Percentiles rank a stretch among this genome's conserved stretches.
These are phyloP conservation scores for Aleiodes alternator DNA, from an alignment of 2,888 invertebrate species.

Conservation along the genomic window DNA sequence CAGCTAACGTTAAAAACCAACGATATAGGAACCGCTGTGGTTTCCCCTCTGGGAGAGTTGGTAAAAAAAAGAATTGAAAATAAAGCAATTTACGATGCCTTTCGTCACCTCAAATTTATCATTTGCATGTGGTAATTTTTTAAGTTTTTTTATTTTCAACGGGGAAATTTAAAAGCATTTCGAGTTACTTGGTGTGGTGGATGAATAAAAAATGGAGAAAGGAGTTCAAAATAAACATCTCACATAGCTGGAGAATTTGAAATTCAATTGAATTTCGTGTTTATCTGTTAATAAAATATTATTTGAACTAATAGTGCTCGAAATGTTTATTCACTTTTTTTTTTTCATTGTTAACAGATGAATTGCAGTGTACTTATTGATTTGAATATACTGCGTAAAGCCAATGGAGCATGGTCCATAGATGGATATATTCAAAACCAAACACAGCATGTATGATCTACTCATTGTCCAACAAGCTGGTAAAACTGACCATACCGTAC, in stretches of 20 bases:
- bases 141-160: no score
- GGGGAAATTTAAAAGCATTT: conserved; percentile 13
- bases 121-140: conserved; percentile 21
- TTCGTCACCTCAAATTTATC: conserved; percentile 31
- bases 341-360: neutral
- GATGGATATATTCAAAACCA: conserved; percentile 41
- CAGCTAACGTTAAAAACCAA: conserved; percentile 19
- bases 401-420: neutral
- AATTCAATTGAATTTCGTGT: no score
- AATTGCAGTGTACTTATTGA: conserved; percentile 15
- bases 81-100: conserved; percentile 22
- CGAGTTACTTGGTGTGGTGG: neutral
- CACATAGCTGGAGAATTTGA: no score
- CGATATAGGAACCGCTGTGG: conserved; percentile 26
- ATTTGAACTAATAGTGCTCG: no score
- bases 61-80: neutral
- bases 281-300: no score
- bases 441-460: conserved; percentile 32
- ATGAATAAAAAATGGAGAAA: neutral
- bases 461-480: conserved; percentile 35
- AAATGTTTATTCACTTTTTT: neutral
- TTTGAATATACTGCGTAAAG: conserved; percentile 1
- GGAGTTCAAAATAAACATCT: no score
- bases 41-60: conserved; percentile 7
- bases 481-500: conserved; percentile 36